Percentiles rank a stretch among this genome's conserved stretches.
Conservation (phyloP, 2,797 vertebrate genomes). For the Chanos chanos region DNA sequence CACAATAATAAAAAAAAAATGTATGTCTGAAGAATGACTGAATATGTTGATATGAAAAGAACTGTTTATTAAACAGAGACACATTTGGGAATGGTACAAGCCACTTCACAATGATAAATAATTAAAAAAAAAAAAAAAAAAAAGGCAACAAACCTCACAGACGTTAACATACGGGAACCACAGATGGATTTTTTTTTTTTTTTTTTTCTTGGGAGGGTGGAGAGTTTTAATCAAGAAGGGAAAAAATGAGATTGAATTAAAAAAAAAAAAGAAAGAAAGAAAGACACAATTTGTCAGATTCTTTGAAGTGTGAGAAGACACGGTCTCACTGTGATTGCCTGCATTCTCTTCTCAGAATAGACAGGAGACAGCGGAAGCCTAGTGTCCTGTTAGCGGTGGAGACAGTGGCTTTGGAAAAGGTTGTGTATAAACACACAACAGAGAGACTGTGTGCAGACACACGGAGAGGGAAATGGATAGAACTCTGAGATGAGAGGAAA, state of each 20-base stretch:
- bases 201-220: slow-evolving; percentile 42
- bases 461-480: too few species aligned
- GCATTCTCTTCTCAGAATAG: too few species aligned
- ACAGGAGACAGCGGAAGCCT: too few species aligned
- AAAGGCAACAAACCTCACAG: slow-evolving; percentile 43
- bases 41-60: neutral
- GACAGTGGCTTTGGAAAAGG: too few species aligned
- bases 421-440: too few species aligned
- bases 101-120: slow-evolving; percentile 23
- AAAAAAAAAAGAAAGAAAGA: neutral
- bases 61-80: neutral
- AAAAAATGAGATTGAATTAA: slow-evolving; percentile 29
- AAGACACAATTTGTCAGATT: slow-evolving; percentile 4
- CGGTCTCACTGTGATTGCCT: too few species aligned
- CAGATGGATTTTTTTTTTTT: slow-evolving; percentile 56
- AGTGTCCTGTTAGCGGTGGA: too few species aligned
- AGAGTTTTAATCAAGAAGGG: slow-evolving; percentile 51
- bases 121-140: too few species aligned
- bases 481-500: too few species aligned
- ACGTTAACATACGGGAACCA: slow-evolving; percentile 48
- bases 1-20: too few species aligned
- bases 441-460: too few species aligned
- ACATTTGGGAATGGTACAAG: slow-evolving; percentile 26
- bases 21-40: slow-evolving; percentile 5
- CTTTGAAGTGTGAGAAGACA: too few species aligned